Base-by-base conservation (phyloP, 2,113 vertebrate species). In the Zosterops borbonicus region DNA sequence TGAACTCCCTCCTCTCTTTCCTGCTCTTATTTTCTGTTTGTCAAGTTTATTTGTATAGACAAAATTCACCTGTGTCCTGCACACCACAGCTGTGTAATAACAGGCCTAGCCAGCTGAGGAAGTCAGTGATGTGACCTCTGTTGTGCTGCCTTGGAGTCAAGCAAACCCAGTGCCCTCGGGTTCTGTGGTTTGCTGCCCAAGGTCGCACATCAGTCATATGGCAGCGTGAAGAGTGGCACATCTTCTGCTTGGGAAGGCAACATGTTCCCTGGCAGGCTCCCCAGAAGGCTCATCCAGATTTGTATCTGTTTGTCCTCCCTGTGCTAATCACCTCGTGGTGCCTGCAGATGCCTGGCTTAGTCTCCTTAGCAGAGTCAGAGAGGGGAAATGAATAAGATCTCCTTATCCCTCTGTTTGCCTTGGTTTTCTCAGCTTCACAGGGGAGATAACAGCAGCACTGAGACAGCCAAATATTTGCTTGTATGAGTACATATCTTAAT, bases 401-500 rank as follows among this genome's bases (percentile, higher is more conserved):
- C 59, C 35, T 83, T 70, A 33, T 88, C 79, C 41, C 52, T 87
- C 42, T 88, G 41, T 91, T 96, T 96, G 55, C 64, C 59, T 92
- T 55, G 52, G 27, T 70, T 93, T 88, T 69, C 68, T 70, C 31
- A 64, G 35, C 79, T 81, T 90, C 71, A 20, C 2, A 4, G 55
- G 33, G 55, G 47, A 77, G 67, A 75, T 65, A 62, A 74, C 25
- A 82, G 37, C 69, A 85, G 58, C 9, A 31, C 9, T 7, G n/a
- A 79, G 56, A 65, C 11, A 85, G 55, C 50, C 90, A 95, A 96
- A 90, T 92, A 93, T 93, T 93, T 95, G 64, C 79, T 87, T 3
- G 2, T 88, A 20, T 81, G 37, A 83, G 41, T 78, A 86, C 79
- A 71, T 92, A 67, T 97, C 93, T 92, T 93, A 91, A 94, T 96